Percentiles rank a stretch among this genome's conserved stretches.
phyloP scores from a whole-genome alignment of 2,113 vertebrate species.

The Odontophorus gujanensis region DNA sequence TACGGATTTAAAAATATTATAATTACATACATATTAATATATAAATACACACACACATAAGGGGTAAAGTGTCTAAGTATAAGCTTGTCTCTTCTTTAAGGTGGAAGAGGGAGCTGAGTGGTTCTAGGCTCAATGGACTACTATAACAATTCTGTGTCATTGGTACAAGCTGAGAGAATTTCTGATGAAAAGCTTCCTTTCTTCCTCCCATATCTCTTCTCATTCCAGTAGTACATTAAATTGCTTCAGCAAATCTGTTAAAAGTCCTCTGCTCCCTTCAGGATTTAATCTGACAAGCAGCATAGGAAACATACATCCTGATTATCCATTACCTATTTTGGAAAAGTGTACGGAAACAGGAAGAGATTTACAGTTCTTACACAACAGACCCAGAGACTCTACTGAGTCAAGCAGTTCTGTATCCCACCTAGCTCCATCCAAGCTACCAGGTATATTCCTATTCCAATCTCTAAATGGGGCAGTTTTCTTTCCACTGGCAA shows the following conservation, averaged over 20 bases:
- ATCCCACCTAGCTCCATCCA: not conserved
- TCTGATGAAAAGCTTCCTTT: not conserved
- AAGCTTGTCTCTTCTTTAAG: not conserved
- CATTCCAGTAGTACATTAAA: not conserved
- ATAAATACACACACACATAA: not conserved
- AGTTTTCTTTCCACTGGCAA: slow-evolving; percentile 29
- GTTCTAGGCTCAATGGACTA: not conserved
- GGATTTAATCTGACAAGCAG: not conserved
- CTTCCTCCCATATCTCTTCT: not conserved
- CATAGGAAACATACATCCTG: not conserved
- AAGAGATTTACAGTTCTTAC: not conserved
- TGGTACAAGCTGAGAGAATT: not conserved
- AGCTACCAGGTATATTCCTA: slow-evolving; percentile 33
- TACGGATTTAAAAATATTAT: not conserved
- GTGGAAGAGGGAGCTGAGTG: not conserved
- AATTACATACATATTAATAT: no score
- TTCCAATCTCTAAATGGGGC: slow-evolving; percentile 7
- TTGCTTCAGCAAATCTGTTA: not conserved
- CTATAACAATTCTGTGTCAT: not conserved
- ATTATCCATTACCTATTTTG: not conserved
- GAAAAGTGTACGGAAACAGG: not conserved
- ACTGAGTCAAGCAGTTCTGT: not conserved
- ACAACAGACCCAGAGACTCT: not conserved
- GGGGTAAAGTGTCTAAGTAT: not conserved
- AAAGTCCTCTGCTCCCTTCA: not conserved